phyloP scores from a whole-genome alignment of 2,797 vertebrate species.

The Huso huso region DNA sequence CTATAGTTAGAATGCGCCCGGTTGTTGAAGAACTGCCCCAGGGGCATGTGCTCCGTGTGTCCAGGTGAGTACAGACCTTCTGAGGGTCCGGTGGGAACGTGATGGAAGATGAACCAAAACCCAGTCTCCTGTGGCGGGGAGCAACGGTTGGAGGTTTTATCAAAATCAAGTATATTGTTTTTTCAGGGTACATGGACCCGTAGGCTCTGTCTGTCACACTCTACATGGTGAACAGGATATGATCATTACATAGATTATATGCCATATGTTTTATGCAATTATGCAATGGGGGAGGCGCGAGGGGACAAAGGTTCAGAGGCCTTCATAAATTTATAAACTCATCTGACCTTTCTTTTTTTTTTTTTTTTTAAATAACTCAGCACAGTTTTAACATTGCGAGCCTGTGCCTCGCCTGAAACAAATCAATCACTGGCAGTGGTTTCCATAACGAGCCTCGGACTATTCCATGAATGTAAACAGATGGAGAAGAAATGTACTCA shows the following conservation, averaged over 20 bases:
- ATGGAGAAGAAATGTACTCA: constrained; percentile 45
- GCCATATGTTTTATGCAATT: no score
- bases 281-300: neutral
- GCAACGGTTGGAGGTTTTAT: no score
- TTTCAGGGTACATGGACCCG: no score
- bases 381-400: no score
- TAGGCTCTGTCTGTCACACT: no score
- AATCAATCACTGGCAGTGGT: constrained; percentile 17
- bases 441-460: constrained; percentile 9
- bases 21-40: constrained; percentile 88
- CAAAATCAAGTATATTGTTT: no score
- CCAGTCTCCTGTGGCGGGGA: constrained; percentile 75
- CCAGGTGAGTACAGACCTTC: constrained; percentile 84
- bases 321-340: neutral
- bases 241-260: no score
- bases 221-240: no score
- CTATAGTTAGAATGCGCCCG: constrained; percentile 92
- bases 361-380: neutral
- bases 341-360: no score
- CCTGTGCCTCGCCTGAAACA: neutral
- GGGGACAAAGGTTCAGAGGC: neutral
- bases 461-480: neutral
- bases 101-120: constrained; percentile 95
- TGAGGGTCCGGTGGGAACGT: constrained; percentile 85
- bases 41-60: constrained; percentile 77